Conservation (phyloP, 2,113 vertebrate genomes). For the Lanius collurio region DNA sequence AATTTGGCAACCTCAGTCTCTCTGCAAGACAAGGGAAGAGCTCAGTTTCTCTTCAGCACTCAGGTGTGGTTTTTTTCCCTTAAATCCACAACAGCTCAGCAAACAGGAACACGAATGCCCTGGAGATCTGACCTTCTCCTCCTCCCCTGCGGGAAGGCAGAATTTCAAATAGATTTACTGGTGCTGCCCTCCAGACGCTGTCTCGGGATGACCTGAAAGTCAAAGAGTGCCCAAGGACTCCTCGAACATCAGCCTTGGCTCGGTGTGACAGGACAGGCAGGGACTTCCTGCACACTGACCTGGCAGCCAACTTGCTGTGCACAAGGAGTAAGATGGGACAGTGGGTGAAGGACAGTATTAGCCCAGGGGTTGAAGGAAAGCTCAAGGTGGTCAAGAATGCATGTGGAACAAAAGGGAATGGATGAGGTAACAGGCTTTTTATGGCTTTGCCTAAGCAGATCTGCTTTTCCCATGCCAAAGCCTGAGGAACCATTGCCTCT, state of each 20-base stretch:
- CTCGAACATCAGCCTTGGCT: background rate
- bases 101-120: background rate
- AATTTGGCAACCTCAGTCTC: rapidly evolving
- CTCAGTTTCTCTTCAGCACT: background rate
- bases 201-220: background rate
- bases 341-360: background rate
- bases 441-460: background rate
- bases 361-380: background rate
- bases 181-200: slow-evolving; percentile 1
- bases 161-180: slow-evolving; percentile 8
- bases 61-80: slow-evolving; percentile 20
- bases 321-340: background rate
- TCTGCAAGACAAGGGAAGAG: background rate
- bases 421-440: background rate
- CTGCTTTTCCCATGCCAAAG: background rate
- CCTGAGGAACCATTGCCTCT: background rate
- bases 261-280: background rate
- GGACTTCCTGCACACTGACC: background rate
- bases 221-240: background rate
- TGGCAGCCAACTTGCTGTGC: background rate
- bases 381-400: background rate
- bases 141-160: background rate
- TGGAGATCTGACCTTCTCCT: slow-evolving; percentile 17
- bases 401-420: background rate
- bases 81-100: slow-evolving; percentile 3